These are phyloP conservation scores for Morone chrysops DNA, from an alignment of 2,113 vertebrate species.

Conservation along the genomic window DNA sequence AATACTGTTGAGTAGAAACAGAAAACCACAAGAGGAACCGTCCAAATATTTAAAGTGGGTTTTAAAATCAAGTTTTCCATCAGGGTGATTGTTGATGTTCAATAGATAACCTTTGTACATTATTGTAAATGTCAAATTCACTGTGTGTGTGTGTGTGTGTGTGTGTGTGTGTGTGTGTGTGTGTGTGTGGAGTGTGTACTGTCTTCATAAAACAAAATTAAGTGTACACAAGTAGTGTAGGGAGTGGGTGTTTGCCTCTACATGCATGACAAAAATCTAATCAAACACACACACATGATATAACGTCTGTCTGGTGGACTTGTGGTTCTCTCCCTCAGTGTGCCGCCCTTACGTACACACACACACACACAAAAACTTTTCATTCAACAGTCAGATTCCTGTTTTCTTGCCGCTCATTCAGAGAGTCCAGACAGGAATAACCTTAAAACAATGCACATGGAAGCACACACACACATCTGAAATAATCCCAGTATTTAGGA, in stretches of 20 bases:
- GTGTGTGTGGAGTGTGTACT: background rate
- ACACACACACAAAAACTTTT: conserved; percentile 33
- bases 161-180: background rate
- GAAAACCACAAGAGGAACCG: conserved; percentile 32
- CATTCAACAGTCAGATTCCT: conserved; percentile 66
- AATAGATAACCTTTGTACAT: conserved; percentile 20
- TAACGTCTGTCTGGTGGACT: conserved; percentile 12
- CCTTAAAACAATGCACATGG: conserved; percentile 39
- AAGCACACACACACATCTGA: background rate
- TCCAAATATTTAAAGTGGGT: conserved; percentile 52
- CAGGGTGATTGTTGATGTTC: conserved; percentile 45
- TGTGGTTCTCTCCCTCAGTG: conserved; percentile 5
- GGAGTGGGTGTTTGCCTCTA: conserved; percentile 16
- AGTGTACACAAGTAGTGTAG: conserved; percentile 15
- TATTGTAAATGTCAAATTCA: too few species aligned
- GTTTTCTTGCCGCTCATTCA: conserved; percentile 74
- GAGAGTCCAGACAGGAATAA: conserved; percentile 55
- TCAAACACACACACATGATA: conserved; percentile 16
- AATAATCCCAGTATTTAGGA: background rate
- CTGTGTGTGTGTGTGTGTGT: background rate
- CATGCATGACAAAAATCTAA: conserved; percentile 29
- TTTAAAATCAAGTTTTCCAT: conserved; percentile 52
- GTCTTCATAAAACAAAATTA: conserved; percentile 35
- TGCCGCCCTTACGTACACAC: conserved; percentile 1
- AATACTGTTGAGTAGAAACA: conserved; percentile 21